A percentile compares a stretch with the other conserved stretches of the same genome.
phyloP scores from a whole-genome alignment of 2,888 invertebrate genomes.

The Autographa pulchrina region DNA sequence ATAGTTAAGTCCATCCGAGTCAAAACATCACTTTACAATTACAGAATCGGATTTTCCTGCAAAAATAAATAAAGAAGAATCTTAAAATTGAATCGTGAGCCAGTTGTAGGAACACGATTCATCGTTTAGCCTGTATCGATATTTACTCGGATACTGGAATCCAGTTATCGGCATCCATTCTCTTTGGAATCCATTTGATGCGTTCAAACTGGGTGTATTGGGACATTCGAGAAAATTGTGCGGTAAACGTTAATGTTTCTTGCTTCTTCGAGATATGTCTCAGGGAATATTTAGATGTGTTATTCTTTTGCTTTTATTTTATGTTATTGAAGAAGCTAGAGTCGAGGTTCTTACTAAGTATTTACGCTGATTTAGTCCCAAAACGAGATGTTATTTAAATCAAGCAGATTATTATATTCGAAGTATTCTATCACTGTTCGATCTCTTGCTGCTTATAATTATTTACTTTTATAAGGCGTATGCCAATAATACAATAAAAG shows the following conservation, averaged over 20 bases:
- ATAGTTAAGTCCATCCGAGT: background rate
- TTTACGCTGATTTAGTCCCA: no score
- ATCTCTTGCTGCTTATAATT: no score
- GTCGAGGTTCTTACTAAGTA: no score
- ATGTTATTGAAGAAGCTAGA: background rate
- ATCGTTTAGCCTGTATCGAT: slow-evolving; percentile 52
- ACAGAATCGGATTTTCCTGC: slow-evolving; percentile 23
- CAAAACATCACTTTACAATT: slow-evolving; percentile 27
- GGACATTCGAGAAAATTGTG: slow-evolving; percentile 8
- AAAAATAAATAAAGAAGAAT: slow-evolving; percentile 37
- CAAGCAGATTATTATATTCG: no score
- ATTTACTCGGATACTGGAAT: slow-evolving; percentile 47
- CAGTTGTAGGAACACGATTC: slow-evolving; percentile 41
- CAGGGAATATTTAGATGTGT: background rate
- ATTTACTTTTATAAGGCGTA: no score
- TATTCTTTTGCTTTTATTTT: background rate
- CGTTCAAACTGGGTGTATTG: slow-evolving; percentile 33
- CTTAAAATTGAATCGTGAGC: slow-evolving; percentile 42
- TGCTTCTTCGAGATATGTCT: background rate
- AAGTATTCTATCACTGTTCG: no score
- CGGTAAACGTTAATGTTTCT: background rate
- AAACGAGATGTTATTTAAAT: no score
- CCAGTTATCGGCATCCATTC: slow-evolving; percentile 51
- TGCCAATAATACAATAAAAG: no score
- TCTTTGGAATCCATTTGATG: slow-evolving; percentile 50